Conservation (phyloP, 1,140 invertebrate genomes). For the Neodiprion virginianus region DNA sequence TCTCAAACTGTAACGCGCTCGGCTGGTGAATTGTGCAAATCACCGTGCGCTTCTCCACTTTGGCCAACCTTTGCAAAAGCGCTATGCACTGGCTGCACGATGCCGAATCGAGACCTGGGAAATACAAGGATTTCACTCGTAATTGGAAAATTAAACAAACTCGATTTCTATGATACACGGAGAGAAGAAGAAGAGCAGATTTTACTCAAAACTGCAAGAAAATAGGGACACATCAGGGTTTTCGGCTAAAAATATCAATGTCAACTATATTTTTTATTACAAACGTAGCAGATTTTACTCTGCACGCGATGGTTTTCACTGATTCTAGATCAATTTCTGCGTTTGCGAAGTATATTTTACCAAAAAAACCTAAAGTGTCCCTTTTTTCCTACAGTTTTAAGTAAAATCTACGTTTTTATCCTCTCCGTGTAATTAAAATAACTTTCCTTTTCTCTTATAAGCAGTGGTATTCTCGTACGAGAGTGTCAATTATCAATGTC, state of each 20-base stretch:
- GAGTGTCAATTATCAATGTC: neutral
- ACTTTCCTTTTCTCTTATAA: slow-evolving; percentile 1
- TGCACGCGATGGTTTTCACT: too few relatives aligned
- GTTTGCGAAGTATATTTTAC: too few relatives aligned
- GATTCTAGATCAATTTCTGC: too few relatives aligned
- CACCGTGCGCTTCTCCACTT: slow-evolving; percentile 84
- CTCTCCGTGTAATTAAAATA: neutral
- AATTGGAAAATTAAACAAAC: slow-evolving; percentile 6
- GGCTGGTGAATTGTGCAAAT: slow-evolving; percentile 98
- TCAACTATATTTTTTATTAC: too few relatives aligned
- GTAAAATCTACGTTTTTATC: neutral
- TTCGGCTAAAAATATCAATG: neutral
- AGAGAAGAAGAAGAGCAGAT: neutral
- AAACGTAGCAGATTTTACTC: too few relatives aligned
- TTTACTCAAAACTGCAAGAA: too few relatives aligned
- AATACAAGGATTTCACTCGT: slow-evolving; percentile 13
- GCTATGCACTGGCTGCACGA: slow-evolving; percentile 89
- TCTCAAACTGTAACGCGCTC: slow-evolving; percentile 92
- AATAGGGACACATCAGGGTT: neutral
- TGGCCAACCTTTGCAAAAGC: slow-evolving; percentile 80
- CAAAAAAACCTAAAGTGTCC: too few relatives aligned
- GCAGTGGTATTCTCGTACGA: neutral
- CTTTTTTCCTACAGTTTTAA: too few relatives aligned
- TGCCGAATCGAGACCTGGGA: slow-evolving; percentile 87
- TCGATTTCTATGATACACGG: slow-evolving; percentile 11